phyloP scores from a whole-genome alignment of 2,113 vertebrate genomes.

The Centrocercus urophasianus region DNA sequence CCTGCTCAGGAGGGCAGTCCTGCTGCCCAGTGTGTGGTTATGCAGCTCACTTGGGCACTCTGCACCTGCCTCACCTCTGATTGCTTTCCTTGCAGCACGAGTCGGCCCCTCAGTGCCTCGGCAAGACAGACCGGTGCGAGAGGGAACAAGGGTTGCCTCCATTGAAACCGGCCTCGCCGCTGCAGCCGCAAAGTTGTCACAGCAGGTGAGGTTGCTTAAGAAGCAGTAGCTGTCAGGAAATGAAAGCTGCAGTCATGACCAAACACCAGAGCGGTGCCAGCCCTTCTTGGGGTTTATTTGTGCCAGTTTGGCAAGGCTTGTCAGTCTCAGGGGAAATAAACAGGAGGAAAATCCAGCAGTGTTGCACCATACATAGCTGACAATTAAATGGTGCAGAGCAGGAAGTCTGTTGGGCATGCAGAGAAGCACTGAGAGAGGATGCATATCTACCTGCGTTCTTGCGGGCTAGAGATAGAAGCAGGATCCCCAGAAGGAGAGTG shows the following conservation, averaged over 20 bases:
- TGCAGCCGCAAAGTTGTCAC: conserved; percentile 94
- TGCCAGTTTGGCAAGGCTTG: not conserved
- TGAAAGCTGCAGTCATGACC: not conserved
- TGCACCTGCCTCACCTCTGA: not conserved
- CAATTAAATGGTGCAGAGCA: rapidly evolving
- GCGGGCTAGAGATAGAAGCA: not conserved
- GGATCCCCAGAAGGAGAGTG: not conserved
- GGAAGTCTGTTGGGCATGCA: rapidly evolving
- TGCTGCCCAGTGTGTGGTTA: rapidly evolving
- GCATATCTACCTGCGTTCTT: not conserved
- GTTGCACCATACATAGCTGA: not conserved
- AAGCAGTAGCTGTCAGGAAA: not conserved
- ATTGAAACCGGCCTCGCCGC: conserved; percentile 96
- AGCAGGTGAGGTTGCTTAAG: conserved; percentile 85
- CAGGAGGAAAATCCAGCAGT: not conserved
- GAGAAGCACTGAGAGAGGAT: rapidly evolving
- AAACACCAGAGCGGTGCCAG: not conserved
- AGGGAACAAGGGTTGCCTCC: conserved; percentile 96
- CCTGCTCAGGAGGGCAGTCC: not conserved
- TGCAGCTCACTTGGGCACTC: rapidly evolving
- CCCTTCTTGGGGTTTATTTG: not conserved
- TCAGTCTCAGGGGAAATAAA: not conserved
- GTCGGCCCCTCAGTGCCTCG: conserved; percentile 94
- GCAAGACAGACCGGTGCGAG: conserved; percentile 95
- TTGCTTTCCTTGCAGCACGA: conserved; percentile 83